Evolutionary conservation across 2,888 invertebrate genomes (phyloP).

Genomic region (Peribatodes rhomboidaria): DNA sequence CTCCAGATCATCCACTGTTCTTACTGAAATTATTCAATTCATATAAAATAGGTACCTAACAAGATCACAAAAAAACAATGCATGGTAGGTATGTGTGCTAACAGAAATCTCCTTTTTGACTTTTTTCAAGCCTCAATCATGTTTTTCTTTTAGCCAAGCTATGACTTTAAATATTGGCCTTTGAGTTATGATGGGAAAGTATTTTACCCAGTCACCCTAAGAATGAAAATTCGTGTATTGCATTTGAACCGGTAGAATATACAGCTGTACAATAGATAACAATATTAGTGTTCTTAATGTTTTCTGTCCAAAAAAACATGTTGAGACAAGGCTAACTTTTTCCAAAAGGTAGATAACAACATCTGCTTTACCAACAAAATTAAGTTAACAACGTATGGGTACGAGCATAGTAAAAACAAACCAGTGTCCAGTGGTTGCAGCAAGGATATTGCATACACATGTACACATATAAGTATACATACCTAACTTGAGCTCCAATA

Average conservation of each 20-base stretch:
- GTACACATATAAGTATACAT: conserved; percentile 5
- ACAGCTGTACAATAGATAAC: no score
- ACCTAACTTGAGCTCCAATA: conserved; percentile 73
- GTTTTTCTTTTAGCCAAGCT: no score
- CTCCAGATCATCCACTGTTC: conserved; percentile 88
- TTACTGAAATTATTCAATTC: conserved; percentile 75
- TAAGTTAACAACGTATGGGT: conserved; percentile 6
- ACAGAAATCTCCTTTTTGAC: no score
- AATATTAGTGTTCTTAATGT: neutral
- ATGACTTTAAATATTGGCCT: no score
- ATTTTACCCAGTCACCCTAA: no score
- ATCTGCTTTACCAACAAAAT: conserved; percentile 9
- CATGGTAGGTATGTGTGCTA: no score
- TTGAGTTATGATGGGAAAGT: no score
- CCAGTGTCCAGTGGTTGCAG: no score
- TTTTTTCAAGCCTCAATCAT: no score
- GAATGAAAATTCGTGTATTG: neutral
- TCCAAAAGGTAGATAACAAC: conserved; percentile 28
- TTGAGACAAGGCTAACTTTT: conserved; percentile 17
- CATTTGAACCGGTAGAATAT: neutral
- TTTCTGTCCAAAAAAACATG: neutral
- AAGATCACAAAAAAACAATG: no score
- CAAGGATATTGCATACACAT: neutral
- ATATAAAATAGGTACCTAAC: neutral
- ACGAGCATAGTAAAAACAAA: no score